Evolutionary conservation across 2,888 invertebrate species (phyloP), one percentile per base, ranked within the genome.

Genomic region (Diaprepes abbreviatus): DNA sequence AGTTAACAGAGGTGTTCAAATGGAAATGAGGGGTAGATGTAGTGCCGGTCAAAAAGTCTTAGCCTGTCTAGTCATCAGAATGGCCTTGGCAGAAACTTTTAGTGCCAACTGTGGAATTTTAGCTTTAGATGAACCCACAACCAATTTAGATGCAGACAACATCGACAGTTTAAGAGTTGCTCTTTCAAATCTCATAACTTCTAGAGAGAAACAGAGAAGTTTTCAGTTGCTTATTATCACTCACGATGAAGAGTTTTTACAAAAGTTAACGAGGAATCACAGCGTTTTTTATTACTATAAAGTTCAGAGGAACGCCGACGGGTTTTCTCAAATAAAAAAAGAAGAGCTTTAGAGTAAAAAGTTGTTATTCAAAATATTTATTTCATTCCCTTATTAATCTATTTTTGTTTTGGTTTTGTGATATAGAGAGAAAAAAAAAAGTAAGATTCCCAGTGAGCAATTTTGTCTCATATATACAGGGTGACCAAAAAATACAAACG

Each of bases 41-140:
- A 97, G 97, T 85, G 98, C 99, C 24, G 99, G 99, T 1, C 99
- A 99, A 85, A 96, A 96, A 85, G 97, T 97, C 19, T 86, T 99
- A 33, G 98, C 98, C 0, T 98, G 95, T 48, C 89, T 99, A 19
- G 94, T 99, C 62, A 97, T 99, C 79, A 89, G 99, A 71, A 90
- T 99, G 83, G 98, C 99, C 0, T 86, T 99, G 63, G 98, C 99
- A 0, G 98, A 99, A 85, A 96, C 97, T 0, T 99, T 99, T 79
- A 97, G 97, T 81, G 87, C 93, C 54, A 92, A 96, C 81, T 99
- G 98, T 83, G 97, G 97, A 6, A 93, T 99, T 65, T 86, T 99
- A 72, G 96, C 98, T 0, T 85, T 99, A 55, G 99, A 99, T 84
- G 99, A 99, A 85, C 99, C 99, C 0, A 99, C 99, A 0, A 99